These are phyloP conservation scores for Amiota communis DNA, from an alignment of 2,888 invertebrate genomes.

Conservation along the genomic window DNA sequence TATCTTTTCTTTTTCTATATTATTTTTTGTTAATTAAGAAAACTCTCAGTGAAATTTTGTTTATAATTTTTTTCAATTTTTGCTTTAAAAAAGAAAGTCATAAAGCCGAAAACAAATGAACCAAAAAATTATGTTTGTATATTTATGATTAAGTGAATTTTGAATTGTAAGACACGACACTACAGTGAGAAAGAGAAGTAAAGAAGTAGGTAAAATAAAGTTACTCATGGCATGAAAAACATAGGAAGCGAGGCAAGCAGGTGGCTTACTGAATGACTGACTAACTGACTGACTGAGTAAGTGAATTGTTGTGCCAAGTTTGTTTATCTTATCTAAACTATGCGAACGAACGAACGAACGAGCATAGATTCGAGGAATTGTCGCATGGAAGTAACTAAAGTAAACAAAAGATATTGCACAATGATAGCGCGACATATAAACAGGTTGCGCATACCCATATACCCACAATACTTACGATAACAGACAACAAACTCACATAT, in stretches of 20 bases:
- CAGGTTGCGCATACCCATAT: neutral
- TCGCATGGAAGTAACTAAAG: neutral
- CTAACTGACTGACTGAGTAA: neutral
- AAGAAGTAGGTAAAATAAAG: conserved; percentile 25
- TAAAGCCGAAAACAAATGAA: conserved; percentile 28
- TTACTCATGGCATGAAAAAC: conserved; percentile 42
- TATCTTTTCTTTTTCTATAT: neutral
- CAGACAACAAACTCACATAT: neutral
- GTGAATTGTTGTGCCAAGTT: conserved; percentile 11
- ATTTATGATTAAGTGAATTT: conserved; percentile 17
- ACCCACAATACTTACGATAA: neutral
- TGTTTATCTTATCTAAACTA: conserved; percentile 62
- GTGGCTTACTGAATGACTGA: conserved; percentile 2
- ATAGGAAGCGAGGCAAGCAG: conserved; percentile 19
- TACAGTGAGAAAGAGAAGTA: too few species aligned
- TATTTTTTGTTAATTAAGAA: neutral
- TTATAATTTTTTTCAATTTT: neutral
- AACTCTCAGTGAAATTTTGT: neutral
- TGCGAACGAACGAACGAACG: conserved; percentile 26
- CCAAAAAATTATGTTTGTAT: neutral
- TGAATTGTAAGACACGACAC: neutral
- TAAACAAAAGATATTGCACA: conserved; percentile 56
- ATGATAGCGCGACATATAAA: conserved; percentile 43
- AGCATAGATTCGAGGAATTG: conserved; percentile 53
- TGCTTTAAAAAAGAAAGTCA: neutral